Base-by-base conservation (phyloP, 2,888 invertebrate genomes). In the Lordiphosa andalusiaca region DNA sequence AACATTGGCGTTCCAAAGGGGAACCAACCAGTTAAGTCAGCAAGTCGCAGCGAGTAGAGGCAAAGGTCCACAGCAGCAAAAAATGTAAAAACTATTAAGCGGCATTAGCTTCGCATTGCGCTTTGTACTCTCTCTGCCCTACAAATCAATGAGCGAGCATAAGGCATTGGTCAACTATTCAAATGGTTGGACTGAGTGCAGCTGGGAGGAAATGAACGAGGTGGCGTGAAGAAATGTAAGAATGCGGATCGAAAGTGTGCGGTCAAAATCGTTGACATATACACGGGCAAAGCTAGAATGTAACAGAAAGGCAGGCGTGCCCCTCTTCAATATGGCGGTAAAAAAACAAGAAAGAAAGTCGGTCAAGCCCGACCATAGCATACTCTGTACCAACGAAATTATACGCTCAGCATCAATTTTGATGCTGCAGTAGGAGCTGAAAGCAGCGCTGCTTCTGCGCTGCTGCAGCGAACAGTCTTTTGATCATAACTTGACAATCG, bases 21-120 rank as follows among this genome's bases (percentile, higher is more conserved):
- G 52, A 66, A 37, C 63, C 69, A 81, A 78, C 73, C 81, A 81
- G 84, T 78, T 68, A 78, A 84, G 82, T 77, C 78, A 81, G 82
- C 84, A 68, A 63, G 67, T 82, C 69, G 46, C 56, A 21, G 37
- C 41, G 61, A 61, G 76, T 68, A 73, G 66, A 72, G 73, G 53
- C 59, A 67, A 66, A 69, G 57, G 60, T 33, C 44, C 44, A 44
- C 42, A 46, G 12, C 23, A 39, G 44, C 53, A 56, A 62, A 80
- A 83, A 77, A 73, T 81, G 72, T 74, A 70, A 78, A 84, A 80
- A 77, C 84, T 84, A 81, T 80, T 78, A 84, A 84, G 72, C 82
- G 74, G 84, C 69, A 80, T 80, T 80, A 80, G 78, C 78, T 62
- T 73, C 73, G 72, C 81, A 56, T 70, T 75, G 62, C 83, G 80